Evolutionary conservation across 1,140 invertebrate genomes (phyloP).

Genomic region (Diachasmimorpha longicaudata): DNA sequence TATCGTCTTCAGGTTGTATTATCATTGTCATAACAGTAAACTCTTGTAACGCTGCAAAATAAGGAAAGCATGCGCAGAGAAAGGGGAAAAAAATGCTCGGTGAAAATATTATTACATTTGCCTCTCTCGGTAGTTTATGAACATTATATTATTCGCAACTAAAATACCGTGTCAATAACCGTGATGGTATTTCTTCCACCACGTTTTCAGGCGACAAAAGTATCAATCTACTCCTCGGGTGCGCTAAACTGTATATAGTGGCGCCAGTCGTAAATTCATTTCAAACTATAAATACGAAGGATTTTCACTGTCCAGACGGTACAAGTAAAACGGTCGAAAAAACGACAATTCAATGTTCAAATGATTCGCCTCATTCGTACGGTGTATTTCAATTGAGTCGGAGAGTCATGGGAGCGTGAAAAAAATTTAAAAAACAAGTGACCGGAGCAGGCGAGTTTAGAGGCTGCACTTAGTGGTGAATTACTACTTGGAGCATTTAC

Average conservation of each 20-base stretch:
- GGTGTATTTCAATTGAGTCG: no score
- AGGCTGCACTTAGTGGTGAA: no score
- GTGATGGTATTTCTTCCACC: not conserved
- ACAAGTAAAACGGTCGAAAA: not conserved
- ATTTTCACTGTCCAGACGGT: not conserved
- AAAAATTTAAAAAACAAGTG: no score
- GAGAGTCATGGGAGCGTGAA: no score
- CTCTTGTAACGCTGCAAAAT: no score
- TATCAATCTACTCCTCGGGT: not conserved
- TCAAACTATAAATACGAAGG: conserved; percentile 3
- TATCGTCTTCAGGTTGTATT: not conserved
- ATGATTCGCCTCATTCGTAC: not conserved
- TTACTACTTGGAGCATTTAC: no score
- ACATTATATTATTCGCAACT: not conserved
- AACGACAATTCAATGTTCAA: not conserved
- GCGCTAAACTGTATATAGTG: not conserved
- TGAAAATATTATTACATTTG: no score
- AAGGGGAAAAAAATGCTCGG: no score
- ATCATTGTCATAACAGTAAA: not conserved
- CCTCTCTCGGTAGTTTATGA: no score
- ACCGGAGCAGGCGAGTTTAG: no score
- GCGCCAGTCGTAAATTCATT: conserved; percentile 2
- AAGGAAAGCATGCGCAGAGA: no score
- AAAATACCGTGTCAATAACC: not conserved
- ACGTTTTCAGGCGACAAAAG: not conserved